Evolutionary conservation across 2,888 invertebrate species (phyloP), one percentile per base, ranked within the genome.

Genomic region (Julus scanicus): DNA sequence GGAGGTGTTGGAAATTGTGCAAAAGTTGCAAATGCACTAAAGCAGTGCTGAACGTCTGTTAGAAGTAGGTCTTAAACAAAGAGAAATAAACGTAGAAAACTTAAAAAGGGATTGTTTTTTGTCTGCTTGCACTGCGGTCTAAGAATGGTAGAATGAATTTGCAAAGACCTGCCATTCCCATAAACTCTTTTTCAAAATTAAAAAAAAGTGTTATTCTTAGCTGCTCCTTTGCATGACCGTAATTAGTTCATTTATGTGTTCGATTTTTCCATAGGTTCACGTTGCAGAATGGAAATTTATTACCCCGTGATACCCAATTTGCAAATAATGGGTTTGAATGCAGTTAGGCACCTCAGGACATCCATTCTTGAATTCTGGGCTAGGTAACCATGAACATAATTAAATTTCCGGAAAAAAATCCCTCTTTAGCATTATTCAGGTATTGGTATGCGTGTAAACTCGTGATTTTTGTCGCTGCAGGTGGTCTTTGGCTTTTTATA

Each of bases 1-100:
- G 80, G 80, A 80, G 80, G 80, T 80, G 80, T 80, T 20, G 71
- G 37, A 80, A 80, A 80, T 37, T 80, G 80, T 80, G 80, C 29
- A 80, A 71, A 71, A 11, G 71, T 71, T 29, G 71, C 20, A 29
- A 71, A 71, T 71, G 71, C 29, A 71, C 11, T 29, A 71, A 20
- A 29, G 71, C 20, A 80, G 37, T 37, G 2, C 29, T 13, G 13
- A 37, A 37, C 11, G 80, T 80, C 11, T 13, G 37, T 39, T 80
- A 37, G 80, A 80, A 80, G 37, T 80, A 80, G 80, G 80, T 80
- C 80, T 80, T 80, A 13, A 80, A 80, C 80, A 80, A 80, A 80
- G 37, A 37, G 13, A 80, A 80, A 17, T 37, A 37, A 37, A 29
- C 80, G 11, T 11, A 9, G 37, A 63, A 80, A 80, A 37, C 80